Base-by-base conservation (phyloP, 2,888 invertebrate species). In the Steinernema carpocapsae region DNA sequence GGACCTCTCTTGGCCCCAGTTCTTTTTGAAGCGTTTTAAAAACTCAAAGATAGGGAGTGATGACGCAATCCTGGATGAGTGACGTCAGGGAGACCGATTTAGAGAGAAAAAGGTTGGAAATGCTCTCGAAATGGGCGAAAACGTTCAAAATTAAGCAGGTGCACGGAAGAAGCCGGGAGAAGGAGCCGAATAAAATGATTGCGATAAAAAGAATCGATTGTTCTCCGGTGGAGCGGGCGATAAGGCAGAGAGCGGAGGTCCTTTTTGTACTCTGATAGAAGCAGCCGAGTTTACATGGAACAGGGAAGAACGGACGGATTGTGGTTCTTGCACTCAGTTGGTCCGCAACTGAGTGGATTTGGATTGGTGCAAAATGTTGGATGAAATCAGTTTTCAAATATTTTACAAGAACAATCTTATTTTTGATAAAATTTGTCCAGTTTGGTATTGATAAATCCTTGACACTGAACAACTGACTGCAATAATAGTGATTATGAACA, bases 141-240 rank as follows among this genome's bases (percentile, higher is more conserved):
- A 48, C 17, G 19, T n/a, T 48, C 56, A 14, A 26, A 24, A 4
- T 22, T 3, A 22, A 56, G 56, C 6, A 56, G 56, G 17, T 56
- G 22, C 24, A 56, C 4, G 26, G 37, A 29, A 64, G 64, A 64
- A 64, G 32, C 64, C 32, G 14, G 26, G 37, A 37, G 37, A 37
- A 10, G 37, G 10, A 37, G 37, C 37, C 3, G 17, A 32, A n/a
- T n/a, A 64, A 29, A 26, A 32, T 6, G 64, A 17, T 32, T 2
- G 64, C 29, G 64, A 64, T 29, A 64, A 64, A 29, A 32, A 64
- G 64, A 64, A 64, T 64, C 64, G 64, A 64, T 64, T 64, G 32
- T 64, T 52, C 64, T 64, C 37, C 29, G 64, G 64, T 26, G 56
- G 56, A 3, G 56, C 22, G 56, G 19, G 32, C 37, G 64, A 64